Evolutionary conservation across 2,888 invertebrate species (phyloP).

Genomic region (Laothoe populi): DNA sequence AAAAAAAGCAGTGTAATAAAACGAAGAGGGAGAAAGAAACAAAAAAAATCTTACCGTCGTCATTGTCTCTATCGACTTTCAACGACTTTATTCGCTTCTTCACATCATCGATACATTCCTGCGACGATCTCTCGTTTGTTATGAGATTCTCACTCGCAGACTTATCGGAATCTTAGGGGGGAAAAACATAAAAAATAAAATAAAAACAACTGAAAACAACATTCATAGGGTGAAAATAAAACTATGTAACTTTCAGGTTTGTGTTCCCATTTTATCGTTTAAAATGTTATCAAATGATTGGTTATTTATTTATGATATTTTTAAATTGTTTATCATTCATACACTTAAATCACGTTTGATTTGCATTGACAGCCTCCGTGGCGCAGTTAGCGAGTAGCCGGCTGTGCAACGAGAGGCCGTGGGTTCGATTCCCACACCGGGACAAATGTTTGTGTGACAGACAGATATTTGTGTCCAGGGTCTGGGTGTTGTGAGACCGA

Average conservation of each 20-base stretch:
- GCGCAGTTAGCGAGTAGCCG: too few species aligned
- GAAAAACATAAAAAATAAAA: conserved; percentile 44
- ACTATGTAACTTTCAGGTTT: too few species aligned
- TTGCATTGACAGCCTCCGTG: too few species aligned
- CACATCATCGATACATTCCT: conserved; percentile 74
- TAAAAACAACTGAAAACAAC: conserved; percentile 38
- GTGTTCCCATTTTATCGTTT: too few species aligned
- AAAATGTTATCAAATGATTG: neutral
- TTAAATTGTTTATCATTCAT: too few species aligned
- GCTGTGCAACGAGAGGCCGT: too few species aligned
- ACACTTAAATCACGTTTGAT: too few species aligned
- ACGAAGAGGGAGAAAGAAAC: conserved; percentile 26
- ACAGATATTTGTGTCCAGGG: too few species aligned
- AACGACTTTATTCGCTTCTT: conserved; percentile 78
- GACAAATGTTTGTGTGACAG: too few species aligned
- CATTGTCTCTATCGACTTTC: conserved; percentile 78
- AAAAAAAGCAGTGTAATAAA: conserved; percentile 23
- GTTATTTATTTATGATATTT: too few species aligned
- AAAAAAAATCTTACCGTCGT: conserved; percentile 70
- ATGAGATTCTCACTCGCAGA: conserved; percentile 62
- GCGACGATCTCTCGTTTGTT: conserved; percentile 64
- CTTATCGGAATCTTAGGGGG: conserved; percentile 50
- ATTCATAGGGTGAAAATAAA: conserved; percentile 24
- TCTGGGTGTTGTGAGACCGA: too few species aligned
- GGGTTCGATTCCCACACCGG: too few species aligned